A percentile compares a stretch with the other conserved stretches of the same genome.
These are phyloP conservation scores for Bruchidius siliquastri DNA, from an alignment of 2,888 invertebrate genomes.

Conservation along the genomic window DNA sequence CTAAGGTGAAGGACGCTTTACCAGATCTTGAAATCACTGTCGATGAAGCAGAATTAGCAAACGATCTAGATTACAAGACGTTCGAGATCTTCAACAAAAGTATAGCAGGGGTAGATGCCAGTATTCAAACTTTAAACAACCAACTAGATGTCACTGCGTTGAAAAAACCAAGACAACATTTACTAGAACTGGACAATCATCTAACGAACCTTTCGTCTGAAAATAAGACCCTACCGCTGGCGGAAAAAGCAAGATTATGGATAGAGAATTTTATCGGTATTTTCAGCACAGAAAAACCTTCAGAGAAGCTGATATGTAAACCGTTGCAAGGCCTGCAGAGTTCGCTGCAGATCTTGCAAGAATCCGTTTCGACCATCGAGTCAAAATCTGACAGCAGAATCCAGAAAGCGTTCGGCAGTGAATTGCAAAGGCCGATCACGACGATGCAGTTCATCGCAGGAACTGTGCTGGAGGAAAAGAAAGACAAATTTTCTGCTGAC, in stretches of 20 bases:
- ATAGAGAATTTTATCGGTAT: background rate
- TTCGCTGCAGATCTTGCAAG: slow-evolving; percentile 37
- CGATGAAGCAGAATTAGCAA: slow-evolving; percentile 11
- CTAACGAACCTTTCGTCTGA: slow-evolving; percentile 17
- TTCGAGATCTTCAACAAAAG: slow-evolving; percentile 6
- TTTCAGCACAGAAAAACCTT: slow-evolving; percentile 16
- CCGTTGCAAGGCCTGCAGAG: slow-evolving; percentile 33
- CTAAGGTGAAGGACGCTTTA: slow-evolving; percentile 3
- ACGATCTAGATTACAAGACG: slow-evolving; percentile 11
- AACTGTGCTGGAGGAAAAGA: slow-evolving; percentile 38
- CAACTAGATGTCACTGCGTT: background rate
- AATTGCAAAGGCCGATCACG: slow-evolving; percentile 40
- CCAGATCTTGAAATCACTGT: slow-evolving; percentile 7
- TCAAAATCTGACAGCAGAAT: slow-evolving; percentile 21
- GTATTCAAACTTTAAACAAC: background rate
- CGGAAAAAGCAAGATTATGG: slow-evolving; percentile 15
- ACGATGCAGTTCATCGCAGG: slow-evolving; percentile 40
- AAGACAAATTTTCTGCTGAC: slow-evolving; percentile 34
- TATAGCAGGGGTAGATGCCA: background rate
- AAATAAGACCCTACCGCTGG: slow-evolving; percentile 14
- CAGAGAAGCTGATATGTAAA: slow-evolving; percentile 19
- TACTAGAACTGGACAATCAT: slow-evolving; percentile 3
- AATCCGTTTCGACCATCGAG: slow-evolving; percentile 29
- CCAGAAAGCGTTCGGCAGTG: slow-evolving; percentile 32
- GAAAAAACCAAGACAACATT: slow-evolving; percentile 4